phyloP scores from a whole-genome alignment of 2,797 vertebrate species.

The Pantherophis vulpinus region DNA sequence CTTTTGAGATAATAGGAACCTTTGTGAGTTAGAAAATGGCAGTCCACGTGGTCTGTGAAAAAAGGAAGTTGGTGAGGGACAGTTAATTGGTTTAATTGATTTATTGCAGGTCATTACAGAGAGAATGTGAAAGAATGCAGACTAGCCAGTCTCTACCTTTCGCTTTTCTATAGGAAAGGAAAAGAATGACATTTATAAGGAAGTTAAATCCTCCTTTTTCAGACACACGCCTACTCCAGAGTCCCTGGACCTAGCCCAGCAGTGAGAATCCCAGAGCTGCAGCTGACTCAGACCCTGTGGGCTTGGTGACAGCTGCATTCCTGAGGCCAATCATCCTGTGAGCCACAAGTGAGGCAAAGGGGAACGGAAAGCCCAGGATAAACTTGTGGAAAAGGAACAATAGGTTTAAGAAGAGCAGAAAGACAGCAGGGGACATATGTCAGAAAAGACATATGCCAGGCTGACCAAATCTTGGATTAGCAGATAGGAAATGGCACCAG shows the following conservation, averaged over 20 bases:
- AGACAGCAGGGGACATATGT: not conserved
- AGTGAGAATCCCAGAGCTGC: not conserved
- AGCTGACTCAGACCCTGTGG: not conserved
- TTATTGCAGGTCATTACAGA: not conserved
- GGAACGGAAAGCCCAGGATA: not conserved
- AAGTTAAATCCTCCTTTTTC: not conserved
- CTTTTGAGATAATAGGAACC: not conserved
- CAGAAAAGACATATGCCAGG: not conserved
- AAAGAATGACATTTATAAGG: not conserved
- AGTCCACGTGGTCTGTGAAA: too few species aligned
- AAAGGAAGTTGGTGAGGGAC: not conserved
- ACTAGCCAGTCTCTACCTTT: not conserved
- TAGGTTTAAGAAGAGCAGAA: not conserved
- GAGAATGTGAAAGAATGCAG: not conserved
- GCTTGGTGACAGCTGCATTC: conserved; percentile 13
- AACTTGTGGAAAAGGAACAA: not conserved
- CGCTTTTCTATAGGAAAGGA: not conserved
- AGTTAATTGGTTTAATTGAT: not conserved
- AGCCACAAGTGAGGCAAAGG: not conserved
- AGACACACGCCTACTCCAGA: not conserved
- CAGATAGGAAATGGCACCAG: not conserved
- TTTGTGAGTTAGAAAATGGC: not conserved
- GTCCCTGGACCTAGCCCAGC: not conserved
- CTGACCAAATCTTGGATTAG: not conserved
- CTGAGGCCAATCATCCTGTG: conserved; percentile 5